Evolutionary conservation across 2,113 vertebrate species (phyloP).

Genomic region (Cacatua alba): DNA sequence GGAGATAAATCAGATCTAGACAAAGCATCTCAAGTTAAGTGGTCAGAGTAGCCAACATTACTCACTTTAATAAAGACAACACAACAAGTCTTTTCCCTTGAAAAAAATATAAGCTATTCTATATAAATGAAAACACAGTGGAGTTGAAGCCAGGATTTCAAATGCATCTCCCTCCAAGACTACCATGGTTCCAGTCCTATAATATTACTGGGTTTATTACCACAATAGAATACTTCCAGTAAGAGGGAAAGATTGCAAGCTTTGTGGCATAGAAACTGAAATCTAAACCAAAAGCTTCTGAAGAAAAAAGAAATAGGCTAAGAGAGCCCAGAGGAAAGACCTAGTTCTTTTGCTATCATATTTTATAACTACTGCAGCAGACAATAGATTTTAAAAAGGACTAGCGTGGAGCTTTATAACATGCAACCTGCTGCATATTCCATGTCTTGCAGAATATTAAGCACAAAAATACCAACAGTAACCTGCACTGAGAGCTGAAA

Average conservation of each 20-base stretch:
- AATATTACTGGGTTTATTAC: neutral
- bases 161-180: neutral
- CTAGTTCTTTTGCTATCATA: neutral
- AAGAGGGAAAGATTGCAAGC: neutral
- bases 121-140: neutral
- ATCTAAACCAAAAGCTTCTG: neutral
- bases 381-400: neutral
- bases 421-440: neutral
- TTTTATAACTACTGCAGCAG: neutral
- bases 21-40: neutral
- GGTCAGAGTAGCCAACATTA: neutral
- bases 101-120: neutral
- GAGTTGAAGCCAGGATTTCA: neutral
- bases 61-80: neutral
- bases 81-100: neutral
- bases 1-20: neutral
- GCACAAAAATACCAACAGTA: neutral
- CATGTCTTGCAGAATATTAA: neutral
- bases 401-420: neutral
- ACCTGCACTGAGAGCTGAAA: neutral
- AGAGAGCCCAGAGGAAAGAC: neutral
- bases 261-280: neutral
- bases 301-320: neutral
- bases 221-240: neutral
- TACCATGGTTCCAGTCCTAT: neutral